Conservation (phyloP, 2,797 vertebrate species). For the Anabacerthia variegaticeps region DNA sequence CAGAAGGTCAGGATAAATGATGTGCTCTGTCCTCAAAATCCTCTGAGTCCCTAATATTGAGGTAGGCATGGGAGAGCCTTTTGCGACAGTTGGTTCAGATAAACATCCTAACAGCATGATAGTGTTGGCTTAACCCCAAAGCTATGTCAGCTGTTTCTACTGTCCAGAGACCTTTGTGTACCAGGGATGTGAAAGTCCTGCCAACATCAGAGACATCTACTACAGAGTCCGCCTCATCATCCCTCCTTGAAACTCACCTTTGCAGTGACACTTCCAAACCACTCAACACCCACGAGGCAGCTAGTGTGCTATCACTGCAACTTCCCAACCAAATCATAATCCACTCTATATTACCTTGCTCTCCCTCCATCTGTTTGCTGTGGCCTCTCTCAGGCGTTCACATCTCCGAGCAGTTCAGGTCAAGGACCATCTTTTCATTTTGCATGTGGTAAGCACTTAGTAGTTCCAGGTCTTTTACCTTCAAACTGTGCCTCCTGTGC, state of each 20-base stretch:
- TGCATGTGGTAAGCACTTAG: conserved; percentile 17
- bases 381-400: background rate
- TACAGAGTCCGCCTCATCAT: background rate
- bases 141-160: conserved; percentile 60
- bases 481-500: background rate
- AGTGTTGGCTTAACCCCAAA: conserved; percentile 56
- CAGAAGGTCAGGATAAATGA: conserved; percentile 30
- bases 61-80: conserved; percentile 30
- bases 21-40: conserved; percentile 21
- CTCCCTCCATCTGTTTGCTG: conserved; percentile 52
- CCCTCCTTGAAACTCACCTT: conserved; percentile 66
- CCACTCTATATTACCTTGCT: background rate
- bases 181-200: conserved; percentile 34
- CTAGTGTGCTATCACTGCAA: conserved; percentile 44
- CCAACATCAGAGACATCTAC: conserved; percentile 30
- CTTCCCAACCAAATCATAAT: conserved; percentile 34
- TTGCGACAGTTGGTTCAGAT: conserved; percentile 11
- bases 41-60: conserved; percentile 1
- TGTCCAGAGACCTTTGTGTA: conserved; percentile 56
- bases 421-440: conserved; percentile 42
- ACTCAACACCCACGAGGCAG: conserved; percentile 34
- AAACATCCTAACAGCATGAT: conserved; percentile 65
- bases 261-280: conserved; percentile 47
- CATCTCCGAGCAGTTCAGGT: background rate
- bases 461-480: background rate